Percentiles rank a stretch among this genome's conserved stretches.
Conservation (phyloP, 2,888 invertebrate genomes). For the Drosophila mayaguana region DNA sequence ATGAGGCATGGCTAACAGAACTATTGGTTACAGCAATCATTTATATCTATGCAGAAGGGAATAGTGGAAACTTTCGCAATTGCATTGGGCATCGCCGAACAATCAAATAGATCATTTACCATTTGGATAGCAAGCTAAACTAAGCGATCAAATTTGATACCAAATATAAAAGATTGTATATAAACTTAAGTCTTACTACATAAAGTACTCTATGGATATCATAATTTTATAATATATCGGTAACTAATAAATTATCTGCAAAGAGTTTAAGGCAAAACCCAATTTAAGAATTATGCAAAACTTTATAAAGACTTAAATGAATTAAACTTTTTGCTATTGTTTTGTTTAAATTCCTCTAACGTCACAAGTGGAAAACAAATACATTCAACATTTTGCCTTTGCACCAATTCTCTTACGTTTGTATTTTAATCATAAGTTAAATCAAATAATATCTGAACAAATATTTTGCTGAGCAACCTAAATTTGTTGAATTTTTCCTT, state of each 20-base stretch:
- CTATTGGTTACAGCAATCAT: background rate
- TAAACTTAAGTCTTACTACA: background rate
- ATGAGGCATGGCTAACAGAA: background rate
- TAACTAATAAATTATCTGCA: too few relatives aligned
- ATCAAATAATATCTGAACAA: slow-evolving; percentile 54
- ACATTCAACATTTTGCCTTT: background rate
- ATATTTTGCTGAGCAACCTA: slow-evolving; percentile 62
- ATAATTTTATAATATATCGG: too few relatives aligned
- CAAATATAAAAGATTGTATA: too few relatives aligned
- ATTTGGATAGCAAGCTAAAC: too few relatives aligned
- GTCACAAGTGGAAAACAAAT: background rate
- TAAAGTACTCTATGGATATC: background rate
- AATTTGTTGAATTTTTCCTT: slow-evolving; percentile 33
- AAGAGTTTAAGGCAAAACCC: too few relatives aligned
- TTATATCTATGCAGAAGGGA: background rate
- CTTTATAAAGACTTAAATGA: background rate
- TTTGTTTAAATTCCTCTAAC: background rate
- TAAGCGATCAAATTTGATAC: too few relatives aligned
- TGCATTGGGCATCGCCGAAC: background rate
- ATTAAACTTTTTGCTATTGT: background rate
- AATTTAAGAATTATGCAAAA: background rate
- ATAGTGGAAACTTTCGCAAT: background rate
- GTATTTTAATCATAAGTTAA: slow-evolving; percentile 11
- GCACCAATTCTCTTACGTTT: background rate
- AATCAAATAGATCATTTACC: too few relatives aligned